Evolutionary conservation across 1,140 invertebrate genomes (phyloP).

Genomic region (Pogonomyrmex barbatus): DNA sequence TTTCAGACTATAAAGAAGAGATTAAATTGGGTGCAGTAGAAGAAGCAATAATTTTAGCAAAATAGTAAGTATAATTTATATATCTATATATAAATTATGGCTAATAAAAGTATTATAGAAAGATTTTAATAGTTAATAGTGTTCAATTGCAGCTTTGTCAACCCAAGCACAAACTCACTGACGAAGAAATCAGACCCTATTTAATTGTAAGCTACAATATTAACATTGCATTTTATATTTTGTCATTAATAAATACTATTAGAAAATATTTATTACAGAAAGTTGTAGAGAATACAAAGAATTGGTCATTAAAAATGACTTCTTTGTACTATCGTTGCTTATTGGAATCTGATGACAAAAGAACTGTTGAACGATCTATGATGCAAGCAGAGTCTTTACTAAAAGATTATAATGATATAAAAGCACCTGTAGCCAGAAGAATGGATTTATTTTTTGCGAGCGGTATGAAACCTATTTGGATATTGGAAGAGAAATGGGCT

Average conservation of each 20-base stretch:
- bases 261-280: constrained; percentile 68
- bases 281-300: constrained; percentile 85
- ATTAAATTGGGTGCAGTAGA: constrained; percentile 90
- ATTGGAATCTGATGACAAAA: constrained; percentile 91
- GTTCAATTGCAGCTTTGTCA: constrained; percentile 90
- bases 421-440: constrained; percentile 84
- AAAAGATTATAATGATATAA: constrained; percentile 86
- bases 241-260: neutral
- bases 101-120: constrained; percentile 3
- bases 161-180: constrained; percentile 91
- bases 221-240: constrained; percentile 28
- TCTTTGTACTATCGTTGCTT: constrained; percentile 91
- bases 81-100: constrained; percentile 19
- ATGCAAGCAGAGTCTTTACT: constrained; percentile 94
- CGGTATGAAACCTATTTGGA: constrained; percentile 91
- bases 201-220: constrained; percentile 87
- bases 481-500: constrained; percentile 91
- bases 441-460: constrained; percentile 88
- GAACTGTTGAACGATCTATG: constrained; percentile 95
- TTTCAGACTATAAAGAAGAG: constrained; percentile 88
- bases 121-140: constrained; percentile 79
- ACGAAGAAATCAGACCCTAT: constrained; percentile 93
- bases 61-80: constrained; percentile 87
- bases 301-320: constrained; percentile 90
- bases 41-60: constrained; percentile 91